Percentiles rank a stretch among this genome's conserved stretches.
These are phyloP conservation scores for Scaptomyza parva DNA, from an alignment of 2,888 invertebrate species.

Conservation along the genomic window DNA sequence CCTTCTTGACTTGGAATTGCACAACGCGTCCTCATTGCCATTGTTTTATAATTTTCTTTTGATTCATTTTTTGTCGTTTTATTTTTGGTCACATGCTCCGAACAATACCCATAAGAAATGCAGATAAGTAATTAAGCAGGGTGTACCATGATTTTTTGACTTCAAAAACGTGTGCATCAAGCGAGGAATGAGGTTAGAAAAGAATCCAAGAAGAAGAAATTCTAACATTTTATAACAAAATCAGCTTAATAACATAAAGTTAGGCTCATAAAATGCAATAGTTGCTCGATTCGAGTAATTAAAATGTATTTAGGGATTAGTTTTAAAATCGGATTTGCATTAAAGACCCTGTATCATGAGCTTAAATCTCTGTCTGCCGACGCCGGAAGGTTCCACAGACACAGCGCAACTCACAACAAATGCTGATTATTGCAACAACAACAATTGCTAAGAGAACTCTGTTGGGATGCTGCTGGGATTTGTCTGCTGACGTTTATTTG, in stretches of 20 bases:
- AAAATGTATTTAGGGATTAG: neutral
- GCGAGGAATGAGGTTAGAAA: neutral
- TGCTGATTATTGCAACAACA: conserved; percentile 57
- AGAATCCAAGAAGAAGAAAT: too few species aligned
- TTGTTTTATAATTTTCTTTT: conserved; percentile 70
- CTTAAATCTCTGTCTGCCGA: conserved; percentile 26
- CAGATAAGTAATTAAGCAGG: conserved; percentile 36
- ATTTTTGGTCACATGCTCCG: conserved; percentile 55
- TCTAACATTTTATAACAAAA: too few species aligned
- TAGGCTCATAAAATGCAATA: neutral
- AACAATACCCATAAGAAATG: conserved; percentile 27
- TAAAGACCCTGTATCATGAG: conserved; percentile 21
- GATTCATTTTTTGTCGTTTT: conserved; percentile 62
- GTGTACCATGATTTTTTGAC: conserved; percentile 17
- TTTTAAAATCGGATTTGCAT: neutral
- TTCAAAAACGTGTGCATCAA: neutral
- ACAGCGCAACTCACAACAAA: conserved; percentile 31
- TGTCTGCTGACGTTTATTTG: conserved; percentile 64
- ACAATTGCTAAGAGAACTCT: conserved; percentile 8
- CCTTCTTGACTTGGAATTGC: conserved; percentile 27
- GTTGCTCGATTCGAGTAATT: neutral
- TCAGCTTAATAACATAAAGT: too few species aligned
- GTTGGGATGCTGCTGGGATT: conserved; percentile 18
- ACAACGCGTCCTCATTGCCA: conserved; percentile 37
- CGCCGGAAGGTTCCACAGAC: conserved; percentile 34